phyloP scores from a whole-genome alignment of 2,888 invertebrate genomes.

The Euzetes globulus region DNA sequence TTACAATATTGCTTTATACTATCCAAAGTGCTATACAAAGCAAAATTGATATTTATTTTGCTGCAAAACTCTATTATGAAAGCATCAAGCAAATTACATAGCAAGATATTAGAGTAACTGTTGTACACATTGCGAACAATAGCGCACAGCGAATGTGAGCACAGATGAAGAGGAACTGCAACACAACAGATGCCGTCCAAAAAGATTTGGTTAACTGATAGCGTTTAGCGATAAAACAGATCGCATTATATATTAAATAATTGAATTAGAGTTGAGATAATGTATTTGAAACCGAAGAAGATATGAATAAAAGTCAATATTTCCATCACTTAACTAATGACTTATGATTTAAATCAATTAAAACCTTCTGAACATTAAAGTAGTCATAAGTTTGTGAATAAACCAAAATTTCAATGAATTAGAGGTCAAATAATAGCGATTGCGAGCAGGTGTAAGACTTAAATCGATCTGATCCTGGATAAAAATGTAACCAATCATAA shows the following conservation, averaged over 20 bases:
- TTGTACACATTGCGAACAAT: no score
- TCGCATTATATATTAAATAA: background rate
- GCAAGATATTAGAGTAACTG: background rate
- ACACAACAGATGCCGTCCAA: background rate
- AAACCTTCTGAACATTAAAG: background rate
- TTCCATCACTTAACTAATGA: background rate
- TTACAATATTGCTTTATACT: no score
- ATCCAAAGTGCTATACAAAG: no score
- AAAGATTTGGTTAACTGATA: slow-evolving; percentile 11
- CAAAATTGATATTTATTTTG: no score
- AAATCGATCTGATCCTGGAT: background rate
- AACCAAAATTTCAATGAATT: background rate
- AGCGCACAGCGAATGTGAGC: background rate
- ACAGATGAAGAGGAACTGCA: background rate
- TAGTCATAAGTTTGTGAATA: background rate
- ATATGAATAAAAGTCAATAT: background rate
- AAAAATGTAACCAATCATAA: slow-evolving; percentile 1
- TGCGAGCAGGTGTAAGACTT: background rate
- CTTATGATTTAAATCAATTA: background rate
- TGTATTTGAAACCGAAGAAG: background rate
- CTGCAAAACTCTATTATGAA: no score
- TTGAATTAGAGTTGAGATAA: background rate
- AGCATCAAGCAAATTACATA: no score
- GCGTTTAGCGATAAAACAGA: slow-evolving; percentile 20
- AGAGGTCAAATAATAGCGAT: background rate